These are phyloP conservation scores for Lumbricus terrestris DNA, from an alignment of 2,888 invertebrate species.

Conservation along the genomic window DNA sequence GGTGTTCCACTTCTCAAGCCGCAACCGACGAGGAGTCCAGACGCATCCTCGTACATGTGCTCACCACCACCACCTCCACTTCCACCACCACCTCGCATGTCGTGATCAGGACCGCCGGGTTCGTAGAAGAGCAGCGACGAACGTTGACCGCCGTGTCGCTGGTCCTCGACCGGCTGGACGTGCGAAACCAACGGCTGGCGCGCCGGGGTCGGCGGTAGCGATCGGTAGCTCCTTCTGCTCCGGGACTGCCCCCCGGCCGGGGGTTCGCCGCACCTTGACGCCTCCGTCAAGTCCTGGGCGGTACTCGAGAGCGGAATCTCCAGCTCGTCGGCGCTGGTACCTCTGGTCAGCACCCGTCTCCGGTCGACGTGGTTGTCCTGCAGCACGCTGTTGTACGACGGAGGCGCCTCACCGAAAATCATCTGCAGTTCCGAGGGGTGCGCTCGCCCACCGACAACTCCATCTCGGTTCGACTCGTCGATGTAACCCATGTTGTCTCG, in stretches of 20 bases:
- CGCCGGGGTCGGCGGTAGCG: background rate
- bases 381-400: slow-evolving; percentile 24
- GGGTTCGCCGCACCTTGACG: background rate
- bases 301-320: background rate
- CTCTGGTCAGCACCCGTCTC: background rate
- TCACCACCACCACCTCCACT: background rate
- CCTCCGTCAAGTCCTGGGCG: background rate
- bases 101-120: background rate
- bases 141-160: background rate
- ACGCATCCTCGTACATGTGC: background rate
- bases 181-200: background rate
- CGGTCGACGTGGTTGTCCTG: background rate
- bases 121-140: background rate
- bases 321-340: slow-evolving; percentile 7
- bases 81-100: background rate
- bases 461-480: background rate
- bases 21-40: background rate
- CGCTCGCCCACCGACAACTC: background rate
- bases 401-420: slow-evolving; percentile 22
- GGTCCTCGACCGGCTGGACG: background rate
- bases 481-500: slow-evolving; percentile 9
- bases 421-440: background rate
- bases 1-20: background rate
- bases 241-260: background rate
- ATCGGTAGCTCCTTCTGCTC: slow-evolving; percentile 3